Percentiles rank a stretch among this genome's conserved stretches.
Evolutionary conservation across 2,113 vertebrate genomes (phyloP).

Genomic region (Nesoenas mayeri): DNA sequence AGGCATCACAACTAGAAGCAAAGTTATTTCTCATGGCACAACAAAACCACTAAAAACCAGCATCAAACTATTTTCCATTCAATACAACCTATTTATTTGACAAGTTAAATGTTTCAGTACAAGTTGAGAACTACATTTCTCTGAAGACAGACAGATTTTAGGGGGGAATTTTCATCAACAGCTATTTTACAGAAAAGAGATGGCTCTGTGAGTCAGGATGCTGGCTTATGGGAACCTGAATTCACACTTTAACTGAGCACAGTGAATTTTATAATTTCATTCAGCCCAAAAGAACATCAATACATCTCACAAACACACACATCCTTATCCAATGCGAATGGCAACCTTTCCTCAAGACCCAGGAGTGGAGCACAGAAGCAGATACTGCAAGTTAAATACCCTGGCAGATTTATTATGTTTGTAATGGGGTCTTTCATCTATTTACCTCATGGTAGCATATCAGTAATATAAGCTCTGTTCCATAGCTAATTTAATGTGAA

Average conservation of each 20-base stretch:
- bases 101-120: constrained; percentile 46
- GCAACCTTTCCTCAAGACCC: not conserved
- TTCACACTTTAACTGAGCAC: not conserved
- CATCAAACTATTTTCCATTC: constrained; percentile 25
- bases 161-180: not conserved
- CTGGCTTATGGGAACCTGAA: not conserved
- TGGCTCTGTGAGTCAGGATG: not conserved
- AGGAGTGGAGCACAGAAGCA: not conserved
- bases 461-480: not conserved
- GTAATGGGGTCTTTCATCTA: not conserved
- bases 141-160: not conserved
- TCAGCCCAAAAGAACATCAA: not conserved
- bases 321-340: not conserved
- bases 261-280: not conserved
- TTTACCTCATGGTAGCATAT: not conserved
- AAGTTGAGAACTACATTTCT: not conserved
- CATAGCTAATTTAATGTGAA: not conserved
- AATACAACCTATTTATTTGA: constrained; percentile 32
- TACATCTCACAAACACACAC: not conserved
- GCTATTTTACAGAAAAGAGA: not conserved
- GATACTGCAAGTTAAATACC: not conserved
- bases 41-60: not conserved
- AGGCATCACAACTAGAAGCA: not conserved
- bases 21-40: constrained; percentile 33
- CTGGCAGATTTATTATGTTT: not conserved